Evolutionary conservation across 2,888 invertebrate genomes (phyloP).

Genomic region (Diogma glabrata): DNA sequence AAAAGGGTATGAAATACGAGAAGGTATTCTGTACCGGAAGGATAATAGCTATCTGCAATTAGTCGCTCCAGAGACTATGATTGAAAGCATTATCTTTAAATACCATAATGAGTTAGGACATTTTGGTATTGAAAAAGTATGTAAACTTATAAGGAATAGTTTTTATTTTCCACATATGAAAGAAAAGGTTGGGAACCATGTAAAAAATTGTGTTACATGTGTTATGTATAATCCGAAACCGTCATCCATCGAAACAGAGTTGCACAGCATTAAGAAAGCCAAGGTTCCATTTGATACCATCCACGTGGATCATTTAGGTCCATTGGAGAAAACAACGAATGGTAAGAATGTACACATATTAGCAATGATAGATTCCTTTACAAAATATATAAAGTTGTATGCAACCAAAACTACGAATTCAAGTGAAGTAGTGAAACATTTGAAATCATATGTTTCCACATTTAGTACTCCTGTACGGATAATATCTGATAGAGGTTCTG

Average conservation of each 20-base stretch:
- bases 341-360: not conserved
- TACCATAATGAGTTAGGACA: not conserved
- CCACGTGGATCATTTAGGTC: not conserved
- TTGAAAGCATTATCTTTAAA: not conserved
- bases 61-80: not conserved
- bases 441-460: too few relatives aligned
- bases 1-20: not conserved
- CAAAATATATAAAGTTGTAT: not conserved
- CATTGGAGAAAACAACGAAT: not conserved
- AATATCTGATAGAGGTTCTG: too few relatives aligned
- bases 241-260: not conserved
- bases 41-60: not conserved
- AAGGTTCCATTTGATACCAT: not conserved
- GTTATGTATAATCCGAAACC: not conserved
- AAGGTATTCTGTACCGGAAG: not conserved
- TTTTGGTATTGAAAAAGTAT: not conserved
- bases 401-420: not conserved
- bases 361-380: not conserved
- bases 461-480: too few relatives aligned
- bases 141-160: not conserved
- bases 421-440: not conserved
- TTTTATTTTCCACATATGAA: not conserved
- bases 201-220: not conserved
- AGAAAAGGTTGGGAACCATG: not conserved
- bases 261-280: not conserved